Conservation (phyloP, 2,888 invertebrate genomes). For the Philonicus albiceps region DNA sequence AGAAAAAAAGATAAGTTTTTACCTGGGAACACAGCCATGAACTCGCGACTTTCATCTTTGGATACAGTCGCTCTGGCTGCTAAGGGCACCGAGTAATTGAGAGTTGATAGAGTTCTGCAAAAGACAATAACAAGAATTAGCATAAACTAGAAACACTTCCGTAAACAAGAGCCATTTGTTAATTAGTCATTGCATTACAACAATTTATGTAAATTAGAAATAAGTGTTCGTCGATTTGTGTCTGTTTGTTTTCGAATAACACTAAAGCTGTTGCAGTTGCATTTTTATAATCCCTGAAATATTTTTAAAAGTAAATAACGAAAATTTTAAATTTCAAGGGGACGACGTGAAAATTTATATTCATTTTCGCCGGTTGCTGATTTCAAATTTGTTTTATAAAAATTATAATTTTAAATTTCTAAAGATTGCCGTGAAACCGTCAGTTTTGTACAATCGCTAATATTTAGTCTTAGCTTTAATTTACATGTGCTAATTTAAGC, state of each 20-base stretch:
- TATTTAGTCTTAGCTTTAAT: too few relatives aligned
- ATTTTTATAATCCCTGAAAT: background rate
- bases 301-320: background rate
- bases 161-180: background rate
- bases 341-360: background rate
- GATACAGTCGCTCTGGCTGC: constrained; percentile 72
- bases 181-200: background rate
- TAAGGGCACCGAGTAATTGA: constrained; percentile 60
- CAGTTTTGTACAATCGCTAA: too few relatives aligned
- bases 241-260: background rate
- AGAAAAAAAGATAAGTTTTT: background rate
- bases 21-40: constrained; percentile 85
- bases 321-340: background rate
- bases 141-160: background rate
- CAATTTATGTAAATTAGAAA: background rate
- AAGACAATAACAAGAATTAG: background rate
- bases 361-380: background rate
- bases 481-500: too few relatives aligned
- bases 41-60: constrained; percentile 85
- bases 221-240: background rate
- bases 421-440: background rate
- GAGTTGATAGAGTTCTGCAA: constrained; percentile 60
- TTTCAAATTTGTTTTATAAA: background rate
- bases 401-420: background rate
- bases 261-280: background rate